These are phyloP conservation scores for Plodia interpunctella DNA, from an alignment of 1,140 invertebrate species.

Conservation along the genomic window DNA sequence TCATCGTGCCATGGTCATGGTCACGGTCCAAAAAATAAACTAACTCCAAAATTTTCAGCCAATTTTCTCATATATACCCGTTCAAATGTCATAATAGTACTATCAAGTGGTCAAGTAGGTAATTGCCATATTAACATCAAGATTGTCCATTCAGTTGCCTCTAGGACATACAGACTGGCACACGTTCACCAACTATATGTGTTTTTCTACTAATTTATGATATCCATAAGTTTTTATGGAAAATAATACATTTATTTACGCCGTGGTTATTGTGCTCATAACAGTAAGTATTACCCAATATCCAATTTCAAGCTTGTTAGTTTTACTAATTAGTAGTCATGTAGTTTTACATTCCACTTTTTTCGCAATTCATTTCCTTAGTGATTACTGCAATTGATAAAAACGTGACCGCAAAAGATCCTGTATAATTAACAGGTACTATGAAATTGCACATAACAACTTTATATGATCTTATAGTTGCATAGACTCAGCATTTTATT, in stretches of 20 bases:
- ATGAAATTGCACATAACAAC: background rate
- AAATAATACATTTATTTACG: background rate
- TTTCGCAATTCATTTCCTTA: background rate
- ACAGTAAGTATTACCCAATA: background rate
- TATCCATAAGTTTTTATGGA: no score
- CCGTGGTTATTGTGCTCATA: background rate
- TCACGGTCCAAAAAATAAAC: no score
- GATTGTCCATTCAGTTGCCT: conserved; percentile 4
- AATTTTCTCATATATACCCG: background rate
- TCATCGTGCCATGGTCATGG: no score
- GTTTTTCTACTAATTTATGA: no score
- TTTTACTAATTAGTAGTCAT: background rate
- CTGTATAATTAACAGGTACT: background rate
- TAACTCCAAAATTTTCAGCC: conserved; percentile 1
- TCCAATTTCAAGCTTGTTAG: background rate
- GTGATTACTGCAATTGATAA: background rate
- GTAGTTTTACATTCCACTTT: background rate
- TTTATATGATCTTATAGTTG: background rate
- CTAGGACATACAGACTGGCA: background rate
- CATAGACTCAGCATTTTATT: background rate
- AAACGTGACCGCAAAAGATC: background rate
- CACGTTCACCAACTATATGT: background rate
- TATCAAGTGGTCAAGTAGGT: conserved; percentile 2
- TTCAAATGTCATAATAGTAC: background rate
- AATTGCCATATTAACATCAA: conserved; percentile 5